phyloP scores from a whole-genome alignment of 1,140 invertebrate genomes.

The Pseudomyrmex dendroicus region DNA sequence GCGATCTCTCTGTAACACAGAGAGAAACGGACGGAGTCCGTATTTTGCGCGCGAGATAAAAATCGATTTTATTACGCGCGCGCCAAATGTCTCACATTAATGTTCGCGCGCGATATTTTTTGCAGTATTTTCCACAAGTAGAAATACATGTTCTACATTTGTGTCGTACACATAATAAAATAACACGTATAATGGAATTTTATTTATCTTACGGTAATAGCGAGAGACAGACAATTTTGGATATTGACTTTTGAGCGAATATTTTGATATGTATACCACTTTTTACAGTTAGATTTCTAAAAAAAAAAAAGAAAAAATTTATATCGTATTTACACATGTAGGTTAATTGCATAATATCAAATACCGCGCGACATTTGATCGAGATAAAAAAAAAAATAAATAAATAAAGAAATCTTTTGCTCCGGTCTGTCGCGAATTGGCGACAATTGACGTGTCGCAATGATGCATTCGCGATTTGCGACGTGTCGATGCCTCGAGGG shows the following conservation, averaged over 20 bases:
- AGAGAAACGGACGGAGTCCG: constrained; percentile 10
- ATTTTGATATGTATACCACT: constrained; percentile 33
- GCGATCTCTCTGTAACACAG: constrained; percentile 7
- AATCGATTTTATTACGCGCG: constrained; percentile 22
- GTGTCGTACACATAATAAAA: background rate
- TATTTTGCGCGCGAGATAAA: constrained; percentile 14
- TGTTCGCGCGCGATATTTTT: too few species aligned
- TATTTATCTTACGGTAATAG: too few species aligned
- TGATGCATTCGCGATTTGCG: constrained; percentile 68
- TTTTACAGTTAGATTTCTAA: background rate
- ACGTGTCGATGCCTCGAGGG: constrained; percentile 77
- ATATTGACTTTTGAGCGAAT: too few species aligned
- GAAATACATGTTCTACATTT: background rate
- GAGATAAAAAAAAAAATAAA: background rate
- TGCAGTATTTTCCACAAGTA: too few species aligned
- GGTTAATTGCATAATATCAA: constrained; percentile 61
- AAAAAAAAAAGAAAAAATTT: too few species aligned
- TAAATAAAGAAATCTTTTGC: background rate
- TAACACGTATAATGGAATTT: background rate
- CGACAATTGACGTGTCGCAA: constrained; percentile 18
- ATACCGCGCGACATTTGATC: background rate
- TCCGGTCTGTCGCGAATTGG: background rate
- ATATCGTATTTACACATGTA: constrained; percentile 24
- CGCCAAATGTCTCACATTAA: background rate
- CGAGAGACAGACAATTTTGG: too few species aligned